Conservation (phyloP, 35 echinoderm and acorn worm genomes). For the Heliocidaris erythrogramma region DNA sequence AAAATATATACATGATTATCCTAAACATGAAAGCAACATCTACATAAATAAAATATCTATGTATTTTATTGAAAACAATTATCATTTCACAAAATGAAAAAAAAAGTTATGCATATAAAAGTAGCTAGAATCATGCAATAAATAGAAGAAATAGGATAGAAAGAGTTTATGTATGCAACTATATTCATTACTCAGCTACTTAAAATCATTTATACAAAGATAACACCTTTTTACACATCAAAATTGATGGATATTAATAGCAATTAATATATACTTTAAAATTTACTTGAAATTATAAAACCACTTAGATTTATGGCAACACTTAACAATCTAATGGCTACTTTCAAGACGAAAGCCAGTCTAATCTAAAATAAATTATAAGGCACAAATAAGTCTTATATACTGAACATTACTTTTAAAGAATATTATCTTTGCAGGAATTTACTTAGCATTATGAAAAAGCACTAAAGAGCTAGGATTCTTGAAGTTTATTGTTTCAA, state of each 20-base stretch:
- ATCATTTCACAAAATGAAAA: neutral
- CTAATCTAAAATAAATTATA: neutral
- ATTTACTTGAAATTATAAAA: neutral
- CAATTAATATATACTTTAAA: neutral
- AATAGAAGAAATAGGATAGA: neutral
- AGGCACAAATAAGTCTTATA: neutral
- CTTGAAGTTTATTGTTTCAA: neutral
- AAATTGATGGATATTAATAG: neutral
- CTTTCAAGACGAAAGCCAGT: neutral
- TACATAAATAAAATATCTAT: neutral
- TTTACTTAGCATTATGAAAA: neutral
- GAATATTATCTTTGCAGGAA: neutral
- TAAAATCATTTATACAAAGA: neutral
- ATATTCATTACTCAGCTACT: neutral
- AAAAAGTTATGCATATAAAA: neutral
- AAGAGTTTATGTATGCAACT: neutral
- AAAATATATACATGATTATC: neutral
- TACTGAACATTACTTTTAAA: neutral
- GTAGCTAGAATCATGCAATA: neutral
- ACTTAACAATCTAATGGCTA: neutral
- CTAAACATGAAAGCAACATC: neutral
- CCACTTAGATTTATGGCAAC: neutral
- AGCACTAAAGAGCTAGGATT: neutral
- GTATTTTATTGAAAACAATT: neutral
- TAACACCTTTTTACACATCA: neutral